phyloP scores from a whole-genome alignment of 2,888 invertebrate genomes.

The Encarsia formosa region DNA sequence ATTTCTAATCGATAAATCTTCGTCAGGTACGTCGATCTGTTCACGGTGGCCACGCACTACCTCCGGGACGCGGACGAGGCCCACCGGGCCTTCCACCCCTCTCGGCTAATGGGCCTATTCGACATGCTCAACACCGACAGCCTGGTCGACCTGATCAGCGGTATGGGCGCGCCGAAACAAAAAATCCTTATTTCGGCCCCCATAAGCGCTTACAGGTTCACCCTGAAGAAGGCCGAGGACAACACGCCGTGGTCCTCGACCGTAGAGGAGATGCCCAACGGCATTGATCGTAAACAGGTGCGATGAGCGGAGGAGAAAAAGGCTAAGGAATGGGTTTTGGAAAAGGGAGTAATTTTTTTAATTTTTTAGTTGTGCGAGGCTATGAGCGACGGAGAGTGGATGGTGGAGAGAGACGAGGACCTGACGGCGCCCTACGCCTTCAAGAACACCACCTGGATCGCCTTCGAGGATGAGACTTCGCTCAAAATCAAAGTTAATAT shows the following conservation, averaged over 20 bases:
- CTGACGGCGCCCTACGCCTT: slow-evolving; percentile 74
- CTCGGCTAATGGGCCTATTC: slow-evolving; percentile 69
- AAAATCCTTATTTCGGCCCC: slow-evolving; percentile 71
- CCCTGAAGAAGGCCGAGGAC: slow-evolving; percentile 60
- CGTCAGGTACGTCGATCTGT: slow-evolving; percentile 60
- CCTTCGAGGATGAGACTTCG: slow-evolving; percentile 71
- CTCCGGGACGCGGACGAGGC: slow-evolving; percentile 62
- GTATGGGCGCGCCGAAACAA: slow-evolving; percentile 66
- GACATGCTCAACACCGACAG: slow-evolving; percentile 77
- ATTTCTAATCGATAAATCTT: no score
- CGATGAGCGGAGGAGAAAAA: slow-evolving; percentile 6
- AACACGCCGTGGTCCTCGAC: slow-evolving; percentile 69
- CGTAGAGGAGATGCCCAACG: slow-evolving; percentile 56
- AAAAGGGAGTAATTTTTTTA: background rate
- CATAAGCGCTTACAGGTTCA: slow-evolving; percentile 66
- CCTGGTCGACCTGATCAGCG: slow-evolving; percentile 67
- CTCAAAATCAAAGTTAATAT: slow-evolving; percentile 63
- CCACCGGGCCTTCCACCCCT: slow-evolving; percentile 66
- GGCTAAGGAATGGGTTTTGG: no score
- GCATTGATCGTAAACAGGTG: slow-evolving; percentile 59
- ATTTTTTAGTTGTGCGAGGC: slow-evolving; percentile 42
- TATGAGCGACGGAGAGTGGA: slow-evolving; percentile 63
- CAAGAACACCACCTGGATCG: slow-evolving; percentile 68
- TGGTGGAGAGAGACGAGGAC: slow-evolving; percentile 72
- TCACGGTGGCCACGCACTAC: slow-evolving; percentile 67